Percentiles rank a stretch among this genome's conserved stretches.
Conservation (phyloP, 2,113 vertebrate genomes). For the Apaloderma vittatum region DNA sequence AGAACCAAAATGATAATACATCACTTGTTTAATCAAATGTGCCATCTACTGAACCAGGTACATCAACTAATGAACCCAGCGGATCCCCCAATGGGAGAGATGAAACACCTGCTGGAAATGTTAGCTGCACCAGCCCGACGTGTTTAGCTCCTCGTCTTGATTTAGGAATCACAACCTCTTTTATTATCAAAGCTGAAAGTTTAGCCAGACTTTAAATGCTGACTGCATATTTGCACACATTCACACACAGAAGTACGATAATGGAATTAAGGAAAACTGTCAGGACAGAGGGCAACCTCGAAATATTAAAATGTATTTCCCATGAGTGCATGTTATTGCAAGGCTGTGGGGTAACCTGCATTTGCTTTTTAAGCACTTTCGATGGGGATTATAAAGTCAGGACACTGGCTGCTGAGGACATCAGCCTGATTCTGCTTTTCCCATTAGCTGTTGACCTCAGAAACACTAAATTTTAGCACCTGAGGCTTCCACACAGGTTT, state of each 20-base stretch:
- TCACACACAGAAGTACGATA: neutral
- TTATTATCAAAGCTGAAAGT: neutral
- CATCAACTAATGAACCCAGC: constrained; percentile 16
- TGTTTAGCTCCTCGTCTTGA: neutral
- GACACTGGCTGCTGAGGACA: neutral
- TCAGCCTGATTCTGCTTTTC: neutral
- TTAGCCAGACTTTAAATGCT: neutral
- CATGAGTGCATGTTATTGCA: rapidly evolving
- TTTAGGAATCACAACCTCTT: neutral
- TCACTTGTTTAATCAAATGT: constrained; percentile 17
- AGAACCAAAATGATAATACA: neutral
- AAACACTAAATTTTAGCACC: neutral
- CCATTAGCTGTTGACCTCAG: neutral
- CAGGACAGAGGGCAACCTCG: neutral
- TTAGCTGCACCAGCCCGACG: neutral
- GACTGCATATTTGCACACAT: too few species aligned
- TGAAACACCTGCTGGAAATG: constrained; percentile 14
- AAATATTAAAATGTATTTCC: neutral
- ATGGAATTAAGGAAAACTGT: neutral
- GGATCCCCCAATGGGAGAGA: neutral
- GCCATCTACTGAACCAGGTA: constrained; percentile 33
- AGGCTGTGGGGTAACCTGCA: neutral
- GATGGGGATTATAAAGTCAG: neutral
- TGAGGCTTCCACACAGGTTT: neutral
- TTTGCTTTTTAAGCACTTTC: too few species aligned